Evolutionary conservation across 2,113 vertebrate species (phyloP).

Genomic region (Todiramphus chloris): DNA sequence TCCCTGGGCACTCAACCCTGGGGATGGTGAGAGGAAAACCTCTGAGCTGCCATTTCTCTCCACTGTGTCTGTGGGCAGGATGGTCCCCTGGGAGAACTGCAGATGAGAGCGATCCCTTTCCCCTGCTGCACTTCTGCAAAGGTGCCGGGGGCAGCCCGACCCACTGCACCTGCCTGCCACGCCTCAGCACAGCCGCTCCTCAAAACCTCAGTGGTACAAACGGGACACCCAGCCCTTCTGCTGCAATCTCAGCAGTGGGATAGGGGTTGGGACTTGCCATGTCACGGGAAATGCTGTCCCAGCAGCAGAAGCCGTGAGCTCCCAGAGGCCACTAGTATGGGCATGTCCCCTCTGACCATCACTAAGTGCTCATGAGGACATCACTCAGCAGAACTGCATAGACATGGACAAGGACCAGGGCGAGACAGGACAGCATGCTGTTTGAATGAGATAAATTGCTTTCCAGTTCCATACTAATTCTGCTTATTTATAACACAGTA

Average conservation of each 20-base stretch:
- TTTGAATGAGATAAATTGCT: not conserved
- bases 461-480: not conserved
- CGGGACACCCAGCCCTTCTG: not conserved
- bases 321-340: not conserved
- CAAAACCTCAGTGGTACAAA: not conserved
- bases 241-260: not conserved
- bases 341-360: not conserved
- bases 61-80: not conserved
- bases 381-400: not conserved
- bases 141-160: not conserved
- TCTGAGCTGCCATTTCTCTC: accelerated
- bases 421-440: not conserved
- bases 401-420: accelerated
- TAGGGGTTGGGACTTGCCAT: not conserved
- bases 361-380: accelerated
- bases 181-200: not conserved
- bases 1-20: not conserved
- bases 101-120: not conserved
- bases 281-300: not conserved
- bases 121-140: not conserved
- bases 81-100: not conserved
- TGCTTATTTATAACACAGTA: not conserved
- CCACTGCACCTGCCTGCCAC: accelerated
- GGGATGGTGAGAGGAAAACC: not conserved
- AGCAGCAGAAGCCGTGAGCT: not conserved